Base-by-base conservation (phyloP, 2,113 vertebrate species). In the Archilochus colubris region DNA sequence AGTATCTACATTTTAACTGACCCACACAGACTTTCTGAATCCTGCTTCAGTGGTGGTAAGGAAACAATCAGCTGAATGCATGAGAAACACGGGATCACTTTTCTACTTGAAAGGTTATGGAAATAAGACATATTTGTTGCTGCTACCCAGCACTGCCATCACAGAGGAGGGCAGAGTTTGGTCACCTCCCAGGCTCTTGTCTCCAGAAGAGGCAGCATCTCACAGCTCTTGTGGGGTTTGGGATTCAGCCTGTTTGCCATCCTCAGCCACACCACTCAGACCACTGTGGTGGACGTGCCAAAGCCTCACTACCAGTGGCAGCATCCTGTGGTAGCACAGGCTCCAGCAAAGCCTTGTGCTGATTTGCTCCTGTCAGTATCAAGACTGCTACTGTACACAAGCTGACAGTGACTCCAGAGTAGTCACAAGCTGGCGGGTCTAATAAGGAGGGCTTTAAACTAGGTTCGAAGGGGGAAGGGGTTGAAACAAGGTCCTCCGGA, bases 181-280 rank as follows among this genome's bases (percentile, higher is more conserved):
- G 21, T 62, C 36, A 69, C 22, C 44, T 75, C 57, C 62, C 48
- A 48, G 28, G n/a, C 13, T 58, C 43, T 67, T 74, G 31, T 13
- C 43, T 28, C 19, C 36, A 54, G 38, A 20, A 63, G 50, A 64
- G 23, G 38, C 30, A 48, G 44, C 31, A 88, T 33, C 50, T 68
- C 78, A 14, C 30, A 57, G 40, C 27, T 74, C 28, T 22, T 10
- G 19, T 8, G 46, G 46, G 24, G 31, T 31, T 40, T 75, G 78
- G 28, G 46, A 24, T 31, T 70, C 53, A 36, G 31, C 15, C 31
- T 11, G 2, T 64, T 55, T 64, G 43, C 53, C 0, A 0, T 30
- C 61, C 30, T 51, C 36, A 46, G 33, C 30, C 1, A 0, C 0
- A 0, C 23, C 2, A 0, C 58, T 77, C 11, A 17, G n/a, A 40